phyloP scores from a whole-genome alignment of 2,888 invertebrate species.

The Diplazon laetatorius region DNA sequence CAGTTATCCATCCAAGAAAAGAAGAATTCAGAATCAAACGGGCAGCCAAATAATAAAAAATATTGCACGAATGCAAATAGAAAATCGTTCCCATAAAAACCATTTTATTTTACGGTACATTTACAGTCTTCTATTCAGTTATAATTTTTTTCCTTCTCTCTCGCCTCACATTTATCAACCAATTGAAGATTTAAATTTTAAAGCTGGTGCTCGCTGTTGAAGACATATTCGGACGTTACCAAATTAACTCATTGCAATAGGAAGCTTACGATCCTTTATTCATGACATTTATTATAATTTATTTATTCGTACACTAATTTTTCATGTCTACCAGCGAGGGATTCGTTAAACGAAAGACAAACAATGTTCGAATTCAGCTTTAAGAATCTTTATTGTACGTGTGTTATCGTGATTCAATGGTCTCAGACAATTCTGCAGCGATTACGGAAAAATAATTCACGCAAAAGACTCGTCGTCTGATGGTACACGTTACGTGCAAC shows the following conservation, averaged over 20 bases:
- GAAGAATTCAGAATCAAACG: background rate
- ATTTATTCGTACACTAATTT: background rate
- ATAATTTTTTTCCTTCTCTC: too few relatives aligned
- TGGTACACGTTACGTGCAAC: background rate
- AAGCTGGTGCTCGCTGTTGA: too few relatives aligned
- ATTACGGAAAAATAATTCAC: constrained; percentile 38
- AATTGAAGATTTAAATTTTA: too few relatives aligned
- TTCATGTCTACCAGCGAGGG: background rate
- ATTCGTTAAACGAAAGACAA: background rate
- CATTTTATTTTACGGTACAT: too few relatives aligned
- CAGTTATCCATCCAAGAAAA: background rate
- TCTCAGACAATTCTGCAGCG: constrained; percentile 16
- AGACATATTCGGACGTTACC: too few relatives aligned
- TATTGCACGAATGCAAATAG: too few relatives aligned
- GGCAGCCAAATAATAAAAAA: background rate
- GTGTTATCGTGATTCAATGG: constrained; percentile 24
- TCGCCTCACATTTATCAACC: too few relatives aligned
- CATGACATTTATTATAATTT: background rate
- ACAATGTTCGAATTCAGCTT: background rate
- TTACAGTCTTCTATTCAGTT: too few relatives aligned
- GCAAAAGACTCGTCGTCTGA: constrained; percentile 19
- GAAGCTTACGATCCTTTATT: too few relatives aligned
- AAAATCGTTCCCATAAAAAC: too few relatives aligned
- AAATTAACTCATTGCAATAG: too few relatives aligned
- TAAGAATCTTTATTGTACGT: constrained; percentile 49